Percentiles rank a stretch among this genome's conserved stretches.
Evolutionary conservation across 2,888 invertebrate genomes (phyloP).

Genomic region (Busseola fusca): DNA sequence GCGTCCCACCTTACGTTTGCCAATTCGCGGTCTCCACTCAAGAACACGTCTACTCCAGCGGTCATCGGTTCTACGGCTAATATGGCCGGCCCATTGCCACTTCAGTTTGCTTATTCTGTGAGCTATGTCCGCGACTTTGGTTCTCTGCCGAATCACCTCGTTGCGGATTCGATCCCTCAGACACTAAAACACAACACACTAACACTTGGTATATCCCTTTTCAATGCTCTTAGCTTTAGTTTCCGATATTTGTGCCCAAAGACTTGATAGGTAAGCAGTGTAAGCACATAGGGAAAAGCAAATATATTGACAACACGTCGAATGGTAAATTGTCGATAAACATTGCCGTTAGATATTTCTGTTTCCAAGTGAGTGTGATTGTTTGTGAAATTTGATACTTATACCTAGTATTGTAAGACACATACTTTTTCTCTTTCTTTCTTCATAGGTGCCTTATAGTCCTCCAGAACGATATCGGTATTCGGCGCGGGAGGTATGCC

Average conservation of each 20-base stretch:
- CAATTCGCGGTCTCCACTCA: too few species aligned
- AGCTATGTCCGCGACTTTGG: too few species aligned
- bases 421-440: background rate
- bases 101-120: too few species aligned
- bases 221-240: slow-evolving; percentile 9
- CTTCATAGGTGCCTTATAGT: background rate
- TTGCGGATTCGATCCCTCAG: too few species aligned
- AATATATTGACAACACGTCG: slow-evolving; percentile 4
- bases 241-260: slow-evolving; percentile 4
- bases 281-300: background rate
- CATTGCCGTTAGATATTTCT: background rate
- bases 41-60: too few species aligned
- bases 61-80: too few species aligned
- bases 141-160: too few species aligned
- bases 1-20: too few species aligned
- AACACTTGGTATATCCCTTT: slow-evolving; percentile 14
- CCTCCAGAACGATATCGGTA: background rate
- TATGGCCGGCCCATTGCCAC: too few species aligned
- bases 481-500: background rate
- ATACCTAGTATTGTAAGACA: background rate
- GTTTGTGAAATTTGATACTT: background rate
- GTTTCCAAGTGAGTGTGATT: background rate
- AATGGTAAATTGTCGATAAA: background rate
- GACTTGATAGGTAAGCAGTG: background rate
- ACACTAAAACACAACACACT: slow-evolving; percentile 36